Evolutionary conservation across 1,140 invertebrate species (phyloP).

Genomic region (Littorina saxatilis): DNA sequence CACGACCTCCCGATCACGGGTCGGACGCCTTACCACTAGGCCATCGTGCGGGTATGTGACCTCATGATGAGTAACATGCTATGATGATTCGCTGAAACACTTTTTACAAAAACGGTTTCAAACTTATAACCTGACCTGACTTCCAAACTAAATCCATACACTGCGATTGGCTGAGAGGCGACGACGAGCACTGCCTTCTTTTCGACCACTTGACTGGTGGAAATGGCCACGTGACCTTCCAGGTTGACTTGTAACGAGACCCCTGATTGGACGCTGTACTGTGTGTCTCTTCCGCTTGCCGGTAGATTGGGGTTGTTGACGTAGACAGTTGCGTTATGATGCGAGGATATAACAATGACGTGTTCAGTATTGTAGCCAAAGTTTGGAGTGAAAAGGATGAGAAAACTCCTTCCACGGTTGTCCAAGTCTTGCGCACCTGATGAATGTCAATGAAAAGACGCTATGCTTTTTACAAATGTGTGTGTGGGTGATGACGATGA

Average conservation of each 20-base stretch:
- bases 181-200: slow-evolving; percentile 31
- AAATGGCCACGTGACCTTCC: neutral
- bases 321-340: slow-evolving; percentile 17
- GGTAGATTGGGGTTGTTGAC: slow-evolving; percentile 24
- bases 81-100: no score
- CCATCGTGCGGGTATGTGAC: no score
- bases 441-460: neutral
- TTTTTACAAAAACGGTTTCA: no score
- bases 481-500: neutral
- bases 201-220: slow-evolving; percentile 1
- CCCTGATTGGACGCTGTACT: slow-evolving; percentile 10
- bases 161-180: slow-evolving; percentile 25
- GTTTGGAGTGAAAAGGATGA: slow-evolving; percentile 17
- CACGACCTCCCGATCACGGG: no score
- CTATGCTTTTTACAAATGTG: neutral
- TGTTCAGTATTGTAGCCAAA: neutral
- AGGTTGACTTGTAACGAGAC: slow-evolving; percentile 10
- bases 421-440: neutral
- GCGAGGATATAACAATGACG: slow-evolving; percentile 2
- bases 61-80: no score
- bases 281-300: neutral
- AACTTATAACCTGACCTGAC: slow-evolving; percentile 16
- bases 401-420: slow-evolving; percentile 22
- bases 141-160: slow-evolving; percentile 1
- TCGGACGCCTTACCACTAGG: no score